Conservation (phyloP, 2,113 vertebrate genomes). For the Hyla sarda region DNA sequence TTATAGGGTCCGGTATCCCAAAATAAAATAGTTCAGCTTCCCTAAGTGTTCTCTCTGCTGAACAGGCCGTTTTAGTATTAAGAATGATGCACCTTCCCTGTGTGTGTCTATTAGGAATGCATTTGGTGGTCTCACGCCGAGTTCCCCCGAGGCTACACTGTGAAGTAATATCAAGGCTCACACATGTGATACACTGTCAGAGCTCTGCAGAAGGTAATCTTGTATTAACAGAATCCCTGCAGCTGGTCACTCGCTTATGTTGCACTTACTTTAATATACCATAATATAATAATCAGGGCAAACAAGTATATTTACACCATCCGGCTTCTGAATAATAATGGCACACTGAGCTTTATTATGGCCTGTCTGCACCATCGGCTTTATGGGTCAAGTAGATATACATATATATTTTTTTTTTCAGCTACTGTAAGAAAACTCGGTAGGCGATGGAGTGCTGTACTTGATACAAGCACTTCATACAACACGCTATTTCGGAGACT, state of each 20-base stretch:
- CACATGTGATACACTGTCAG: slow-evolving; percentile 31
- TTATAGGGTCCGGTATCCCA: background rate
- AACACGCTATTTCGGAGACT: slow-evolving; percentile 1
- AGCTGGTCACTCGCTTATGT: slow-evolving; percentile 15
- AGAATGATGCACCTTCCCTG: slow-evolving; percentile 33
- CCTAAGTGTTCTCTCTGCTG: background rate
- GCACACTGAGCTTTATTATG: slow-evolving; percentile 17
- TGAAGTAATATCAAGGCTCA: slow-evolving; percentile 51
- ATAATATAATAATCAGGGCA: slow-evolving; percentile 46
- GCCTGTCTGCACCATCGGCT: slow-evolving; percentile 8
- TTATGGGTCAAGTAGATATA: slow-evolving; percentile 48
- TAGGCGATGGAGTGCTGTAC: slow-evolving; percentile 35
- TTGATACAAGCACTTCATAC: slow-evolving; percentile 31
- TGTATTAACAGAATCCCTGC: slow-evolving; percentile 35
- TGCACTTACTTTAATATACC: slow-evolving; percentile 30
- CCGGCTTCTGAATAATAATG: slow-evolving; percentile 28
- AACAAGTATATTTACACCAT: slow-evolving; percentile 49
- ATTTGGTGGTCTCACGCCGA: slow-evolving; percentile 31
- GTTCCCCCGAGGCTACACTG: slow-evolving; percentile 39
- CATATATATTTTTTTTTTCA: background rate
- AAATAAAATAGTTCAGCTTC: background rate
- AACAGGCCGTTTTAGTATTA: slow-evolving; percentile 45
- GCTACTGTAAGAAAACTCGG: slow-evolving; percentile 29
- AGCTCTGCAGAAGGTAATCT: slow-evolving; percentile 44
- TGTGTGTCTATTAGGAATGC: slow-evolving; percentile 48